These are phyloP conservation scores for Epizoanthus stellaris DNA, from an alignment of 92 coral and sea anemone genomes.

Conservation along the genomic window DNA sequence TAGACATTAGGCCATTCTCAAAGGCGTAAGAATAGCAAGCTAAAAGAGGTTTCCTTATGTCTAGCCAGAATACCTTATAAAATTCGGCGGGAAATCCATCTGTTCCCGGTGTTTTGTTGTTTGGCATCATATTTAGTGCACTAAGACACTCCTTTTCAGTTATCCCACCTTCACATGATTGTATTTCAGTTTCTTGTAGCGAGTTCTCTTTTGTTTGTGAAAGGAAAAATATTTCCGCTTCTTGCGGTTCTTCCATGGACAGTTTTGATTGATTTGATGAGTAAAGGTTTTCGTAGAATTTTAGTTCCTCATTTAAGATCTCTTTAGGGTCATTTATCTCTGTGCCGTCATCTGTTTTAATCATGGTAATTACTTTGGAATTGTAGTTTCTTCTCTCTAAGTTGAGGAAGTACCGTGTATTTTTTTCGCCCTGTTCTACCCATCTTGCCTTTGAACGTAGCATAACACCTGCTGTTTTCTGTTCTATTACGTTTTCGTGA, in stretches of 20 bases:
- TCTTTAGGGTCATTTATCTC: constrained; percentile 1
- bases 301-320: not conserved
- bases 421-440: constrained; percentile 1
- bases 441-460: constrained; percentile 6
- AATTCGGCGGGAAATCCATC: not conserved
- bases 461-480: not conserved
- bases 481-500: not conserved
- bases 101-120: constrained; percentile 6
- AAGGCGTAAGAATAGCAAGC: not conserved
- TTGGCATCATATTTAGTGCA: not conserved
- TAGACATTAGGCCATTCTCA: not conserved
- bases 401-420: not conserved
- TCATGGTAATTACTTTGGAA: not conserved
- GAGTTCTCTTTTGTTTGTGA: not conserved
- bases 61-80: not conserved
- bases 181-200: not conserved
- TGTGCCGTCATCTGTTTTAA: constrained; percentile 7
- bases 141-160: too few relatives aligned
- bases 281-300: not conserved
- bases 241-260: not conserved
- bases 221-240: not conserved
- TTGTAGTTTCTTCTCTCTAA: constrained; percentile 2
- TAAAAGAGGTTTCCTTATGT: not conserved
- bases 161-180: not conserved
- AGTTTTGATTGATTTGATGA: not conserved